phyloP scores from a whole-genome alignment of 1,140 invertebrate species.

The Rhyacophila brunnea region DNA sequence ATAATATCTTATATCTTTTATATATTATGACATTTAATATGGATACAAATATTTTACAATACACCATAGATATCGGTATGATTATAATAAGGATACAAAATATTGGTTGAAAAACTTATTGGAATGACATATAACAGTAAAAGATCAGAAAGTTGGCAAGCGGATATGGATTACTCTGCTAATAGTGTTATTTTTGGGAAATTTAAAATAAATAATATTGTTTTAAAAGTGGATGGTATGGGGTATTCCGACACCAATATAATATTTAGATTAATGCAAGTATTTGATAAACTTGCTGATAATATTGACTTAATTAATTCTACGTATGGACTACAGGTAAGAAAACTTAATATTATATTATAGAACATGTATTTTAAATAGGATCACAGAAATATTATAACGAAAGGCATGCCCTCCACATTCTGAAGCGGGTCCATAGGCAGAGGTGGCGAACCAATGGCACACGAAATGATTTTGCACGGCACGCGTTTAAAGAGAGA shows the following conservation, averaged over 20 bases:
- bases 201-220: no score
- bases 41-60: not conserved
- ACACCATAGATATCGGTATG: not conserved
- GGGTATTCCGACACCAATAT: not conserved
- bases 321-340: slow-evolving; percentile 1
- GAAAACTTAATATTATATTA: no score
- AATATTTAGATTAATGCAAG: not conserved
- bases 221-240: not conserved
- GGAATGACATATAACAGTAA: no score
- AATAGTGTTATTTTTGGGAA: not conserved
- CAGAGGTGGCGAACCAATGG: no score
- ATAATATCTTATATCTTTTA: not conserved
- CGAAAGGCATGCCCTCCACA: no score
- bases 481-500: no score
- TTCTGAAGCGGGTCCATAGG: no score
- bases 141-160: not conserved
- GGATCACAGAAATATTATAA: no score
- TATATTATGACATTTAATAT: not conserved
- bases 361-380: no score
- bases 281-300: not conserved
- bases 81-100: not conserved
- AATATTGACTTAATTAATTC: not conserved
- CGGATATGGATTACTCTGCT: not conserved
- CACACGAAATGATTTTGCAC: no score
- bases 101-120: not conserved